phyloP scores from a whole-genome alignment of 2,888 invertebrate species.

The Lacanobia oleracea region DNA sequence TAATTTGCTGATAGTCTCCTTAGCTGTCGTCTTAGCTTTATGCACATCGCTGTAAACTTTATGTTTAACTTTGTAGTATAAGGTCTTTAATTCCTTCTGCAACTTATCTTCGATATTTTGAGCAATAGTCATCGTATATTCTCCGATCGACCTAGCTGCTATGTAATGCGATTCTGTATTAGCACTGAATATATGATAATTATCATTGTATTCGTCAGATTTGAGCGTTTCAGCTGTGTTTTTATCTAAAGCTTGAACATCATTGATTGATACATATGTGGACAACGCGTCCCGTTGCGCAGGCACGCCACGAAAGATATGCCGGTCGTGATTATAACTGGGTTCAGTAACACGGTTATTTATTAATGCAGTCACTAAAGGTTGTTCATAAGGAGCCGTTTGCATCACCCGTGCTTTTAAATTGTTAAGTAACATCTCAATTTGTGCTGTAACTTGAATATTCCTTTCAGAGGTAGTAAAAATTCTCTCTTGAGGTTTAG shows the following conservation, averaged over 20 bases:
- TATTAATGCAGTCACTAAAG: slow-evolving; percentile 70
- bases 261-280: slow-evolving; percentile 55
- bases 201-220: slow-evolving; percentile 32
- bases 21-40: slow-evolving; percentile 66
- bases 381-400: slow-evolving; percentile 70
- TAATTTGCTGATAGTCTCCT: slow-evolving; percentile 4
- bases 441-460: slow-evolving; percentile 70
- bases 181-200: slow-evolving; percentile 6
- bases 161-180: slow-evolving; percentile 57
- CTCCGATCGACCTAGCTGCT: slow-evolving; percentile 67
- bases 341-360: slow-evolving; percentile 74
- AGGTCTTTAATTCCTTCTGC: slow-evolving; percentile 72
- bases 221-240: slow-evolving; percentile 33
- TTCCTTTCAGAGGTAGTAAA: slow-evolving; percentile 13
- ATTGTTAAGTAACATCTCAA: slow-evolving; percentile 77
- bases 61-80: slow-evolving; percentile 73
- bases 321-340: slow-evolving; percentile 67
- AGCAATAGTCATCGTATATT: slow-evolving; percentile 68
- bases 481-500: neutral
- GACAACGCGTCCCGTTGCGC: slow-evolving; percentile 46
- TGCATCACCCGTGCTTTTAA: slow-evolving; percentile 76
- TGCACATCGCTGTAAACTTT: slow-evolving; percentile 69
- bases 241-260: slow-evolving; percentile 44
- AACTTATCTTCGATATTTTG: slow-evolving; percentile 71
- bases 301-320: slow-evolving; percentile 56